phyloP scores from a whole-genome alignment of 2,888 invertebrate species.

The Schizaphis graminum region DNA sequence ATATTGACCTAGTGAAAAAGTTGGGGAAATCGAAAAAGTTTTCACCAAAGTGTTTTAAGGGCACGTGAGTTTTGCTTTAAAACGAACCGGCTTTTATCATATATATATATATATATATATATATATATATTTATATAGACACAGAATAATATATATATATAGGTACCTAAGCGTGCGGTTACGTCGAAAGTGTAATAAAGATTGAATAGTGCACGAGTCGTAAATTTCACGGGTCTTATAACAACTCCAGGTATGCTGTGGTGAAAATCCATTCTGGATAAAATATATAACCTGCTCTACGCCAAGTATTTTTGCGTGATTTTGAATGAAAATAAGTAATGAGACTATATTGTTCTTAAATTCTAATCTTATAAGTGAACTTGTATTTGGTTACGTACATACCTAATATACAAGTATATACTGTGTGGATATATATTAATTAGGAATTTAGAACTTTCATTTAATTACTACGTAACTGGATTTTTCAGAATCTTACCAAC shows the following conservation, averaged over 20 bases:
- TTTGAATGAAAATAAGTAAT: background rate
- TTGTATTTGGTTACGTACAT: background rate
- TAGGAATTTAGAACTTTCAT: background rate
- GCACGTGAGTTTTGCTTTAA: slow-evolving; percentile 20
- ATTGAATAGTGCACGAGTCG: slow-evolving; percentile 18
- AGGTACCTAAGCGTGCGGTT: background rate
- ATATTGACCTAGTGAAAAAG: slow-evolving; percentile 59
- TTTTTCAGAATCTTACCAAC: background rate
- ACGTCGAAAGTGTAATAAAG: slow-evolving; percentile 43
- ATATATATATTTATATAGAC: background rate
- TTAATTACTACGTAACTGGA: background rate
- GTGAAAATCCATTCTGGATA: slow-evolving; percentile 19
- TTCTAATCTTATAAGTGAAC: background rate
- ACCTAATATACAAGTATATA: background rate
- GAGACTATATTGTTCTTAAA: background rate
- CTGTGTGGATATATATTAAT: background rate
- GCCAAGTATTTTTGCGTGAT: background rate
- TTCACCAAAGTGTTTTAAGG: slow-evolving; percentile 15
- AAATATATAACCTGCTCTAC: background rate
- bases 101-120: background rate
- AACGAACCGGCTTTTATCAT: background rate
- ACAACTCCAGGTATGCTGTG: background rate
- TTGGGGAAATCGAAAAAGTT: slow-evolving; percentile 60
- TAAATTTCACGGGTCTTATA: slow-evolving; percentile 46
- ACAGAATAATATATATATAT: background rate